A percentile compares a stretch with the other conserved stretches of the same genome.
Evolutionary conservation across 1,140 invertebrate species (phyloP).

Genomic region (Caenorhabditis latens): DNA sequence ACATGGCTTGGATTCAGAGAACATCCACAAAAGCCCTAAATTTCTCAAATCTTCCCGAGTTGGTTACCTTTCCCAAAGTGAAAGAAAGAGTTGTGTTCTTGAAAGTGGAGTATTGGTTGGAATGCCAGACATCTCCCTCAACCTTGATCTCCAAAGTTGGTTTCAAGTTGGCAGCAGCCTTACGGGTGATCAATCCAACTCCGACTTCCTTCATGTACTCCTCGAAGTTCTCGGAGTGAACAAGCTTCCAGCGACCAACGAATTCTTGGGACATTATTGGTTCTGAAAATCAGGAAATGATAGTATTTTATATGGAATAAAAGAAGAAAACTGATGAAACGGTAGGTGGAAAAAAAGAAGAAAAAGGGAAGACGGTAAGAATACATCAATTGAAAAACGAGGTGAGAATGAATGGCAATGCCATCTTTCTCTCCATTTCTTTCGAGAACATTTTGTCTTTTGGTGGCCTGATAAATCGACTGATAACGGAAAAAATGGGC

Average conservation of each 20-base stretch:
- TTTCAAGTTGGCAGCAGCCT: constrained; percentile 64
- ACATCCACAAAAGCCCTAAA: no score
- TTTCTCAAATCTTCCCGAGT: no score
- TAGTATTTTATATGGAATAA: no score
- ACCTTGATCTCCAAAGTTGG: constrained; percentile 59
- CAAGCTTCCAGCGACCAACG: constrained; percentile 56
- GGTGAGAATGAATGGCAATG: constrained; percentile 7
- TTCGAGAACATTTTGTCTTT: background rate
- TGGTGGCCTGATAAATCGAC: constrained; percentile 28
- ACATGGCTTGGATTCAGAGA: no score
- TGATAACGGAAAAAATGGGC: constrained; percentile 10
- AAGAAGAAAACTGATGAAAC: no score
- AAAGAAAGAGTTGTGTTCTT: constrained; percentile 63
- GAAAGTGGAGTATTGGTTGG: constrained; percentile 61
- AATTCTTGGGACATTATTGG: constrained; percentile 28
- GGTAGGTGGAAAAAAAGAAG: background rate
- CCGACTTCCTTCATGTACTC: constrained; percentile 66
- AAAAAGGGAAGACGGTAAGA: background rate
- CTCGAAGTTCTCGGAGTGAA: constrained; percentile 64
- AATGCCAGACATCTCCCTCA: constrained; percentile 55
- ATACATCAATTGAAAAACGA: background rate
- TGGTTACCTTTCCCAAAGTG: constrained; percentile 37
- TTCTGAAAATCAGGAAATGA: background rate
- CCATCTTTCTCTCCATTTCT: background rate
- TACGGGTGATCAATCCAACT: constrained; percentile 62